phyloP scores from a whole-genome alignment of 2,888 invertebrate species.

The Xylophagus ater region DNA sequence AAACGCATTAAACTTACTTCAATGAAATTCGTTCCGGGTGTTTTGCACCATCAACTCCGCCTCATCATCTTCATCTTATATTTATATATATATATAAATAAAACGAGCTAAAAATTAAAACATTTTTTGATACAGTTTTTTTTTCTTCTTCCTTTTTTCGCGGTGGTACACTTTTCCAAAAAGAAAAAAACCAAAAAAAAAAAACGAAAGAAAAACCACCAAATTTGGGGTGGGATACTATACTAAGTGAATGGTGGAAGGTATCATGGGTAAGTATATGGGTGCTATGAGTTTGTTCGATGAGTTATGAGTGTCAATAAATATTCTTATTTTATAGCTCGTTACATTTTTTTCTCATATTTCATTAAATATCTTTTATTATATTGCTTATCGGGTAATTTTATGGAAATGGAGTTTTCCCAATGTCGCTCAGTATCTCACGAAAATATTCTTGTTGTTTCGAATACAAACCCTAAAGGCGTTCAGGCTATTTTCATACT shows the following conservation, averaged over 20 bases:
- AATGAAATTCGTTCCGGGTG: conserved; percentile 14
- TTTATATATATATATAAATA: not conserved
- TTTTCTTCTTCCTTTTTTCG: not conserved
- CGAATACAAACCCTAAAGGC: not conserved
- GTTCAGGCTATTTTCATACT: not conserved
- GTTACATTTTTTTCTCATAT: conserved; percentile 23
- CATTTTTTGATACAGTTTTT: not conserved
- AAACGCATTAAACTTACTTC: conserved; percentile 14
- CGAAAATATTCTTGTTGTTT: too few relatives aligned
- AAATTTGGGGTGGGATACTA: too few relatives aligned
- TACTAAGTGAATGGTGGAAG: too few relatives aligned
- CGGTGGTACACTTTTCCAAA: too few relatives aligned
- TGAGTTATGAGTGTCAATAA: conserved; percentile 26
- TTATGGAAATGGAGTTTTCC: conserved; percentile 16
- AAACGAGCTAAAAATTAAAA: conserved; percentile 12
- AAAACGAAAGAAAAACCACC: too few relatives aligned
- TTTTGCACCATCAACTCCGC: conserved; percentile 11
- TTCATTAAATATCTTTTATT: conserved; percentile 19
- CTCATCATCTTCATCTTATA: not conserved
- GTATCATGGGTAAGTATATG: not conserved
- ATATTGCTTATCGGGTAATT: conserved; percentile 19
- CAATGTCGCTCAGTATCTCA: not conserved
- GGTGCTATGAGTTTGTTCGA: conserved; percentile 16
- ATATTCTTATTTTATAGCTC: conserved; percentile 27
- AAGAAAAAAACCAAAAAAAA: too few relatives aligned